Conservation (phyloP, 2,888 invertebrate species). For the Hedychridium roseum region DNA sequence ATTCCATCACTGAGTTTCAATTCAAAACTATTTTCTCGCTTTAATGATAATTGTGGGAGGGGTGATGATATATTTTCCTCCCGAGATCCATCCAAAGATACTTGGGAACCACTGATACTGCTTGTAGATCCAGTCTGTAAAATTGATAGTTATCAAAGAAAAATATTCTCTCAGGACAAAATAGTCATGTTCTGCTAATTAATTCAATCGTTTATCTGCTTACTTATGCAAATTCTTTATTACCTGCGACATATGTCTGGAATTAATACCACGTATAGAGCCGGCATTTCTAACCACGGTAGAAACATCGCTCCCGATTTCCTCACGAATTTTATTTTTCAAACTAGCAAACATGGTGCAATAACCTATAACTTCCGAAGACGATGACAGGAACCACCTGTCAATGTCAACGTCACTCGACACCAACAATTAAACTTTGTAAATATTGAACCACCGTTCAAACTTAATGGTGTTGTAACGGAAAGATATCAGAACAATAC, state of each 20-base stretch:
- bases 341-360: slow-evolving; percentile 83
- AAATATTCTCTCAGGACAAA: neutral
- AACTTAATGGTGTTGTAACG: too few relatives aligned
- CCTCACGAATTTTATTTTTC: slow-evolving; percentile 89
- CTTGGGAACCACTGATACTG: slow-evolving; percentile 59
- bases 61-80: slow-evolving; percentile 52
- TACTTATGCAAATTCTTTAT: slow-evolving; percentile 7
- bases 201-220: neutral
- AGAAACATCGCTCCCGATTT: slow-evolving; percentile 83
- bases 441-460: neutral
- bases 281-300: slow-evolving; percentile 59
- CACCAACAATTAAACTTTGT: slow-evolving; percentile 1
- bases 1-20: slow-evolving; percentile 59
- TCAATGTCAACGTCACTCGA: slow-evolving; percentile 33
- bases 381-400: slow-evolving; percentile 33
- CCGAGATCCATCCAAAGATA: slow-evolving; percentile 56
- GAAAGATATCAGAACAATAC: too few relatives aligned
- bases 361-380: slow-evolving; percentile 13
- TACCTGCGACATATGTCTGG: slow-evolving; percentile 58
- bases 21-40: slow-evolving; percentile 62
- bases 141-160: slow-evolving; percentile 1
- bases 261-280: slow-evolving; percentile 52
- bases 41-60: slow-evolving; percentile 40
- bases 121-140: slow-evolving; percentile 60
- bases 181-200: neutral